phyloP scores from a whole-genome alignment of 2,797 vertebrate genomes.

The Hydrocynus forskahlii region DNA sequence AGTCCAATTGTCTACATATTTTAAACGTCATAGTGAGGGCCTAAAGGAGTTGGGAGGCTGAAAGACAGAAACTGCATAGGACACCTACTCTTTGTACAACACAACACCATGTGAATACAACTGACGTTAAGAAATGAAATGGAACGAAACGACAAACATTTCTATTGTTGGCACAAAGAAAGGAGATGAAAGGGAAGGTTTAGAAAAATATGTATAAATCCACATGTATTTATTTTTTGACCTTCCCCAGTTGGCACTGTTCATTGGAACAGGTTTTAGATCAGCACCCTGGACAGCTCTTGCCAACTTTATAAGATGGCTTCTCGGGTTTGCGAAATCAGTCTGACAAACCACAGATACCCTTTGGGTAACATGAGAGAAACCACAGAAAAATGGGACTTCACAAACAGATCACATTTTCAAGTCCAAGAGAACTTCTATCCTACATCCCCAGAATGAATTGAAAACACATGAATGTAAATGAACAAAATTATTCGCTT shows the following conservation, averaged over 20 bases:
- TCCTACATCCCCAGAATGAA: slow-evolving; percentile 15
- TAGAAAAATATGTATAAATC: not conserved
- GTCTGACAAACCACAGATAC: slow-evolving; percentile 16
- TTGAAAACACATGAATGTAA: slow-evolving; percentile 10
- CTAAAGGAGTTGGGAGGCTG: not conserved
- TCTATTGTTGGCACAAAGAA: slow-evolving; percentile 16
- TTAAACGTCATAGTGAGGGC: not conserved
- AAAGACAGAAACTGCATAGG: slow-evolving; percentile 12
- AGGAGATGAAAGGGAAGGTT: slow-evolving; percentile 4
- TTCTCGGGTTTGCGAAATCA: not conserved
- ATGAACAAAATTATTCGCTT: slow-evolving; percentile 24
- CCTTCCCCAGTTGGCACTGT: not conserved
- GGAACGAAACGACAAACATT: not conserved
- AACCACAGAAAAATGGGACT: not conserved
- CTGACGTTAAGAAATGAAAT: not conserved
- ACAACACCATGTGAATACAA: slow-evolving; percentile 12
- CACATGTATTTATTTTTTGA: not conserved
- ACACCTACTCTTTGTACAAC: slow-evolving; percentile 7
- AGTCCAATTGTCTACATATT: not conserved
- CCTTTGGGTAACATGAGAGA: not conserved
- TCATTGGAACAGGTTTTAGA: not conserved
- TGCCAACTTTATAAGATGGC: not conserved
- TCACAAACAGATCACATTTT: slow-evolving; percentile 35
- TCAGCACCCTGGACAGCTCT: not conserved
- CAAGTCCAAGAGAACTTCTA: slow-evolving; percentile 4